phyloP scores from a whole-genome alignment of 37 sponge, comb jelly and placozoan species.

The Hormiphora californensis region DNA sequence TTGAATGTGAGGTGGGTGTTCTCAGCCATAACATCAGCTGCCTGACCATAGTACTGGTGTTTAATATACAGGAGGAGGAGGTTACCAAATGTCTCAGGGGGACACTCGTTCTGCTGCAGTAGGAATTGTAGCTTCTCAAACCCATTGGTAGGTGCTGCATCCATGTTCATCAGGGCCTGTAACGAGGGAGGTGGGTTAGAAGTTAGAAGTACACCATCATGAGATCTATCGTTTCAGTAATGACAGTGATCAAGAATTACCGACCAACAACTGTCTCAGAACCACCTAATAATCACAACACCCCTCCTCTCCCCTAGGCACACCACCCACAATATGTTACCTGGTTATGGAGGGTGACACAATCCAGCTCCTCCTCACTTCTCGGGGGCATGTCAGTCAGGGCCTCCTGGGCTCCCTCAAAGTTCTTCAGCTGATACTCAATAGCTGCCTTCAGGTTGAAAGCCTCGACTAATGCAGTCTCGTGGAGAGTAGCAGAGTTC shows the following conservation, averaged over 20 bases:
- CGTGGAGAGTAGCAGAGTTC: constrained; percentile 81
- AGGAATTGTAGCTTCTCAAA: constrained; percentile 98
- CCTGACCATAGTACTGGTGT: constrained; percentile 90
- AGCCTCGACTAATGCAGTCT: constrained; percentile 91
- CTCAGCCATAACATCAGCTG: constrained; percentile 98
- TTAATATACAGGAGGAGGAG: constrained; percentile 90
- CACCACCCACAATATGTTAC: no score
- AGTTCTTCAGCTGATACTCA: constrained; percentile 96
- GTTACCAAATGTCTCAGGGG: constrained; percentile 93
- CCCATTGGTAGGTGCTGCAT: constrained; percentile 79
- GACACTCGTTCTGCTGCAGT: constrained; percentile 87
- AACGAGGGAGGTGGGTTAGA: no score
- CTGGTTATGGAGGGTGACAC: constrained; percentile 91
- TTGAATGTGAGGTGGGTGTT: constrained; percentile 87
- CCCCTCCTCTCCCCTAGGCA: no score
- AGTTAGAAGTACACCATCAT: no score
- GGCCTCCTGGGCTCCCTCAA: constrained; percentile 86
- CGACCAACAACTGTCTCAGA: no score
- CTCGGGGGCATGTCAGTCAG: constrained; percentile 98
- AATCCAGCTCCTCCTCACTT: constrained; percentile 90
- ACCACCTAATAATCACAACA: no score
- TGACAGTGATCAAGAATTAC: no score
- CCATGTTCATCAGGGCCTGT: constrained; percentile 92
- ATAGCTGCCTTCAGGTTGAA: constrained; percentile 97
- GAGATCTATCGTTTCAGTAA: no score